Percentiles rank a stretch among this genome's conserved stretches.
Evolutionary conservation across 2,113 vertebrate genomes (phyloP).

Genomic region (Cricetomys ansorgei): DNA sequence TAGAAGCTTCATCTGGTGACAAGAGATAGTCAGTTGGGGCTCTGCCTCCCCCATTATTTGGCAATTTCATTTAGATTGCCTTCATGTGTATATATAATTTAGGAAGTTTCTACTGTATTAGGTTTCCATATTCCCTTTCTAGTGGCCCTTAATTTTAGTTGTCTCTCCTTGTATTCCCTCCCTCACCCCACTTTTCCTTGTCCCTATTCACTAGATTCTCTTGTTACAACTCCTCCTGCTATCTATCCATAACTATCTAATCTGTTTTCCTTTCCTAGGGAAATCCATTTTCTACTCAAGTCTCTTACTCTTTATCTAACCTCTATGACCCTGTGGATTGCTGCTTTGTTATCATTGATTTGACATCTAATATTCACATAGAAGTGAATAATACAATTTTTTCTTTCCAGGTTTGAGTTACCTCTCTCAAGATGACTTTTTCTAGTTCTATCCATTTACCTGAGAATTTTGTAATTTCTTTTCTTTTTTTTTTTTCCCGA

Average conservation of each 20-base stretch:
- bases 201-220: neutral
- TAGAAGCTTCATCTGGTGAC: neutral
- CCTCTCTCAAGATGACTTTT: neutral
- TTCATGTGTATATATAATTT: neutral
- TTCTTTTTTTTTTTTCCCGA: too few species aligned
- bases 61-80: neutral
- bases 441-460: too few species aligned
- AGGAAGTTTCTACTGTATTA: neutral
- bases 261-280: neutral
- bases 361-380: neutral
- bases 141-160: neutral
- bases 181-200: neutral
- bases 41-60: neutral
- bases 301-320: neutral
- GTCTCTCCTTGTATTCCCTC: neutral
- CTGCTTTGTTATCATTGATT: neutral
- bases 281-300: neutral
- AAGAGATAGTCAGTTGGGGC: neutral
- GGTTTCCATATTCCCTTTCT: neutral
- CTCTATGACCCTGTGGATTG: neutral
- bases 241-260: neutral
- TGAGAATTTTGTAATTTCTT: neutral
- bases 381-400: neutral
- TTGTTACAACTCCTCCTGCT: neutral
- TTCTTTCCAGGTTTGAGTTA: neutral